Evolutionary conservation across 2,797 vertebrate genomes (phyloP).

Genomic region (Betta splendens): DNA sequence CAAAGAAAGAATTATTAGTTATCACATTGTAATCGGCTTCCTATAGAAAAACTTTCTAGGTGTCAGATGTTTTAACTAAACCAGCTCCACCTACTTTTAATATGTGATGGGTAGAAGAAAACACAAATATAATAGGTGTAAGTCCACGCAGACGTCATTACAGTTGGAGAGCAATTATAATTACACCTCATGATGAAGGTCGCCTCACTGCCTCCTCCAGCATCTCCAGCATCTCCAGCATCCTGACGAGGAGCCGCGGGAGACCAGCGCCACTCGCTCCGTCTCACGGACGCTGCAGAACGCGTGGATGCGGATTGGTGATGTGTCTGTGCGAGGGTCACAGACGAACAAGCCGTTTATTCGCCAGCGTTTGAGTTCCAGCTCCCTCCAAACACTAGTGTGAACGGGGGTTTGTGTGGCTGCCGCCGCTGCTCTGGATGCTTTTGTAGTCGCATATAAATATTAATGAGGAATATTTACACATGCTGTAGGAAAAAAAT

Average conservation of each 20-base stretch:
- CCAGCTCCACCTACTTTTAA: neutral
- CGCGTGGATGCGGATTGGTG: neutral
- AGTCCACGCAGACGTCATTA: neutral
- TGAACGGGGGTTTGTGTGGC: neutral
- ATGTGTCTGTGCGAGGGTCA: neutral
- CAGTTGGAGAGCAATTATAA: neutral
- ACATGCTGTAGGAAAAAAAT: neutral
- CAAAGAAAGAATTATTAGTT: neutral
- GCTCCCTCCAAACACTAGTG: neutral
- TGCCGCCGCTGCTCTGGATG: neutral
- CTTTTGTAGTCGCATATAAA: neutral
- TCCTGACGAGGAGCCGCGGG: neutral
- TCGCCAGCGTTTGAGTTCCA: neutral
- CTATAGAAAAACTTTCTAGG: neutral
- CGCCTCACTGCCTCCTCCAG: neutral
- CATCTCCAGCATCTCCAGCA: neutral
- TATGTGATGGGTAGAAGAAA: neutral
- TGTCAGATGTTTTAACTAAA: neutral
- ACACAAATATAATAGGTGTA: neutral
- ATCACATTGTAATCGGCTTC: neutral
- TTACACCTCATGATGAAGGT: conserved; percentile 1
- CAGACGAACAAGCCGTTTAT: neutral
- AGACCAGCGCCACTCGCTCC: neutral
- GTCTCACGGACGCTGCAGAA: neutral
- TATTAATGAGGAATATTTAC: neutral